These are phyloP conservation scores for Caenorhabditis macrosperma DNA, from an alignment of 2,888 invertebrate genomes.

Conservation along the genomic window DNA sequence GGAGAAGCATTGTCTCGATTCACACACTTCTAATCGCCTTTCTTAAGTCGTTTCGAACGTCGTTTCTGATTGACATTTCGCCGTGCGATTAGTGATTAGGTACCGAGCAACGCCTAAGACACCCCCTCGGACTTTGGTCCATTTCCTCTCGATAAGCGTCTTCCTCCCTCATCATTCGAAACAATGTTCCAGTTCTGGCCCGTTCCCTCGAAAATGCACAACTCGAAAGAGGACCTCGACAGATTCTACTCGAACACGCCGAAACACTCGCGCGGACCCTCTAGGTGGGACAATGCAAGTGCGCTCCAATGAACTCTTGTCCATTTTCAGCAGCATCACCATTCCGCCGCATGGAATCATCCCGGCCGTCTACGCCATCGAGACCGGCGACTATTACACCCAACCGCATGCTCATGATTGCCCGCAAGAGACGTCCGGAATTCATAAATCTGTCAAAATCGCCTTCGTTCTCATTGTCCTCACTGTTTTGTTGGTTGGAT, in stretches of 20 bases:
- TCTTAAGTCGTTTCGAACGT: conserved; percentile 8
- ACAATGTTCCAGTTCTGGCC: conserved; percentile 43
- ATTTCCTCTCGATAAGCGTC: not conserved
- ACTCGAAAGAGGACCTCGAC: conserved; percentile 48
- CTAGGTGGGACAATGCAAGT: conserved; percentile 25
- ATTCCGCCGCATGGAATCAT: conserved; percentile 47
- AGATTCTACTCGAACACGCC: conserved; percentile 21
- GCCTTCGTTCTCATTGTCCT: conserved; percentile 38
- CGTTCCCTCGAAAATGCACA: conserved; percentile 31
- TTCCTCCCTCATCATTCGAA: not conserved
- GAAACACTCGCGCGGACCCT: conserved; percentile 14
- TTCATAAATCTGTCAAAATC: conserved; percentile 53
- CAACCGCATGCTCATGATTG: not conserved
- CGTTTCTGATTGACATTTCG: conserved; percentile 15
- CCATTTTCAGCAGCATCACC: conserved; percentile 32
- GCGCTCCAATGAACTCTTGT: not conserved
- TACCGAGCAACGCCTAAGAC: too few relatives aligned
- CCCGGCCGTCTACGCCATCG: conserved; percentile 42
- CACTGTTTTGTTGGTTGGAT: conserved; percentile 43
- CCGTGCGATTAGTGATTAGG: too few relatives aligned
- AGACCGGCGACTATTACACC: conserved; percentile 19
- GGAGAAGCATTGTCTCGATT: not conserved
- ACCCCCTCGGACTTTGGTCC: not conserved
- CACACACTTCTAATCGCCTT: conserved; percentile 7
- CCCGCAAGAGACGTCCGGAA: conserved; percentile 14